Conservation (phyloP, 2,113 vertebrate genomes). For the Mohoua ochrocephala region DNA sequence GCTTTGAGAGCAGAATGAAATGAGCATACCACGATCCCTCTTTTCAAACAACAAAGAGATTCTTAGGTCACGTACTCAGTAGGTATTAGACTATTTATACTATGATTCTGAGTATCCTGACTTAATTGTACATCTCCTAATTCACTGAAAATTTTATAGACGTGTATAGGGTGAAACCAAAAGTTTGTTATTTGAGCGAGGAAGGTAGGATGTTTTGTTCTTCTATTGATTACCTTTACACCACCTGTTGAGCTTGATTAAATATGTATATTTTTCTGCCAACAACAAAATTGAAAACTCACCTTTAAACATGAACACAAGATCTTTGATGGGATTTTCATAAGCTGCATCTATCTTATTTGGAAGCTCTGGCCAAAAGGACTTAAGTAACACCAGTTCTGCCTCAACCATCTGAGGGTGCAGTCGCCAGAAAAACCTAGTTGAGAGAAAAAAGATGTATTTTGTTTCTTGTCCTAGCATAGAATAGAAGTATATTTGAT, state of each 20-base stretch:
- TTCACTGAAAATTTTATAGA: neutral
- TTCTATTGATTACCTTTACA: neutral
- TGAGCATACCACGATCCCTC: neutral
- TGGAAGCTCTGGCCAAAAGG: slow-evolving; percentile 90
- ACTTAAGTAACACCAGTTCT: slow-evolving; percentile 82
- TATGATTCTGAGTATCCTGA: neutral
- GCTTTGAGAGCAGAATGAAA: neutral
- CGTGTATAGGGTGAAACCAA: neutral
- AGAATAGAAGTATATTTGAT: neutral
- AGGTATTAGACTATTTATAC: neutral
- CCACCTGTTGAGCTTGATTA: neutral
- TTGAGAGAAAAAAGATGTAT: neutral
- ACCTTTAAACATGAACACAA: slow-evolving; percentile 91
- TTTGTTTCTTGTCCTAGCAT: neutral
- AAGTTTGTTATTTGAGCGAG: fast-evolving
- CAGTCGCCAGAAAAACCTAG: slow-evolving; percentile 92
- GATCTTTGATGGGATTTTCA: slow-evolving; percentile 82
- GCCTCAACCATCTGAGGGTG: slow-evolving; percentile 87
- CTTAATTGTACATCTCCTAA: neutral
- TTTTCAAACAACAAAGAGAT: neutral
- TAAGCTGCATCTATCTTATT: slow-evolving; percentile 91
- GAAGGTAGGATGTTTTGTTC: neutral
- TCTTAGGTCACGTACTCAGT: neutral
- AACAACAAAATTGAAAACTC: neutral
- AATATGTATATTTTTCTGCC: neutral